Evolutionary conservation across 2,797 vertebrate genomes (phyloP), one percentile per base, ranked within the genome.

Genomic region (Toxotes lorentzi): DNA sequence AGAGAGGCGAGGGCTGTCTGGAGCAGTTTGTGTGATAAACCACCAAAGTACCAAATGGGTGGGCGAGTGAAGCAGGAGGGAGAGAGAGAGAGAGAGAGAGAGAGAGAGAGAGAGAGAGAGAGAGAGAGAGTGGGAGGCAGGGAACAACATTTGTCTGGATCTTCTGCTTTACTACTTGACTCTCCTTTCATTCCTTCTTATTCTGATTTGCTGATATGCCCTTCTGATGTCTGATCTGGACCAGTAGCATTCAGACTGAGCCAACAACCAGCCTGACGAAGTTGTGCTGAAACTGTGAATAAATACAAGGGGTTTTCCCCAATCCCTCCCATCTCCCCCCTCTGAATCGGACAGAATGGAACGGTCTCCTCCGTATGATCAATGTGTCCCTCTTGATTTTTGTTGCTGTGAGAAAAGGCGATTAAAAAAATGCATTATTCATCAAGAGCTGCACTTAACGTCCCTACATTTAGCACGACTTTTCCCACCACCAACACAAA

Each of bases 401-500:
- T 74, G 77, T 71, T 81, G 61, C 65, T 75, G 80, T 73, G 64
- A 60, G 70, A 87, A 76, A 16, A 3, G n/a, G 38, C 23, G 35
- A 79, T 76, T 41, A 48, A 81, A 76, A 63, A 76, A 79, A 89
- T 71, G 41, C 50, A 89, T 91, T 90, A 84, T 89, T 91, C 64
- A 92, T 87, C 32, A 82, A 74, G 71, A 80, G 81, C 78, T 47
- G 73, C 84, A 79, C 81, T 92, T 82, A 74, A 70, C 41, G 27
- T 81, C 81, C 32, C 70, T 30, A 17, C 60, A 69, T 76, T 83
- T 38, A 47, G 53, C 84, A 85, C 7, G 23, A 83, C 67, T 81
- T 81, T 84, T 78, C 61, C 75, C 79, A 84, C 82, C 78, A 69
- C 78, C 86, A 80, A 89, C 88, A 90, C 79, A 86, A 88, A 83